Base-by-base conservation (phyloP, 2,888 invertebrate species). In the Alloplasta piceator region DNA sequence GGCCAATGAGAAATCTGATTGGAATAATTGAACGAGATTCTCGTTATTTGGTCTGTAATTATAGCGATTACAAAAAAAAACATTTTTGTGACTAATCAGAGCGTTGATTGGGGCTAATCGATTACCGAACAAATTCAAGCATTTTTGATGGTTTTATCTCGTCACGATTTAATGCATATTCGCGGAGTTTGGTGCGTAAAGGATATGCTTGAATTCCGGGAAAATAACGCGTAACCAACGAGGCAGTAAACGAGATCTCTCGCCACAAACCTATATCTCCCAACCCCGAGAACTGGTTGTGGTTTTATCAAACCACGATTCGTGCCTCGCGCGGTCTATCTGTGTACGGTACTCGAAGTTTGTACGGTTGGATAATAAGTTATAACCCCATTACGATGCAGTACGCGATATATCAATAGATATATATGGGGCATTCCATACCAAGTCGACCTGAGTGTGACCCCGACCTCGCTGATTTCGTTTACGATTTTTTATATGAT, bases 301-400 rank as follows among this genome's bases (percentile, higher is more conserved):
- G 71, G 78, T 75, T 75, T 78, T 78, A 75, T 75, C 81, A 68
- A 78, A 81, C 55, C 71, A 48, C 70, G 56, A 56, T 48, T 56
- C 52, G 61, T 55, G 38, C 61, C 43, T 26, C 39, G 55, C 41
- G 38, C 43, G 60, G 67, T 70, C 36, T 41, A 52, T 9, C 4
- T 46, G 46, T 26, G 26, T 55, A 55, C 14, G 6, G 55, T 56
- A 38, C 52, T 52, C 52, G 36, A 26, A 14, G 43, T 68, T 70
- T 14, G 60, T 60, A 26, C 26, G 60, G 52, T 61, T 78, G 26
- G 66, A 61, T 75, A 61, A 78, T 48, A 71, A 43, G 43, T 67
- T 71, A 67, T 70, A 50, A 61, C 16, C 41, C 46, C 7, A 38
- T 58, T 38, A 46, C 64, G 46, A 67, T 67, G 58, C 67, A 52